A percentile compares a stretch with the other conserved stretches of the same genome.
phyloP scores from a whole-genome alignment of 2,113 vertebrate species.

The Natator depressus region DNA sequence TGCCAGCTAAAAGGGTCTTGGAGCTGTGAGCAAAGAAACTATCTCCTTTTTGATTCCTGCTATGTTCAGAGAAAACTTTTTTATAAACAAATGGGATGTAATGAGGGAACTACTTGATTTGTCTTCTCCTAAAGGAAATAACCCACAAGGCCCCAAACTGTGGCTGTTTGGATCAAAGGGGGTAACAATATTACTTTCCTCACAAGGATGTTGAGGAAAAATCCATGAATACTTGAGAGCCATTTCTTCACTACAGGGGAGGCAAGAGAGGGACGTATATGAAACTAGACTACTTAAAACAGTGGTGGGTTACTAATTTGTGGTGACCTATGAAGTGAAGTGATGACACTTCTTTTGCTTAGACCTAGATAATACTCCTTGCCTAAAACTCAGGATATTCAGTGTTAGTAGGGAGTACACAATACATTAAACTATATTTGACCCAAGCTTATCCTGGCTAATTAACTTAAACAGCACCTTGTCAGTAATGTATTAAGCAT shows the following conservation, averaged over 20 bases:
- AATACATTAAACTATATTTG: neutral
- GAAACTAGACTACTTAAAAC: neutral
- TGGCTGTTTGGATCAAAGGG: too few relatives aligned
- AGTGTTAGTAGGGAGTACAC: neutral
- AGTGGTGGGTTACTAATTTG: neutral
- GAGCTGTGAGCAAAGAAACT: too few relatives aligned
- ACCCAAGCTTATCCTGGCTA: neutral
- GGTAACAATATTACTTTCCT: neutral
- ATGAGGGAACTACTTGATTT: too few relatives aligned
- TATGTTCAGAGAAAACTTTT: too few relatives aligned
- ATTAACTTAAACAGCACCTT: constrained; percentile 38
- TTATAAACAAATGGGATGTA: too few relatives aligned
- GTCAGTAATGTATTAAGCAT: neutral
- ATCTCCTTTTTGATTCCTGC: too few relatives aligned
- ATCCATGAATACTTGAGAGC: neutral
- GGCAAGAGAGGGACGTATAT: neutral
- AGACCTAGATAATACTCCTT: neutral
- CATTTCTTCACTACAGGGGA: neutral
- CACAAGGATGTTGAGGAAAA: neutral
- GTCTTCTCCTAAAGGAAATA: too few relatives aligned
- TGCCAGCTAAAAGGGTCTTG: too few relatives aligned
- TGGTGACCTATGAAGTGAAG: neutral
- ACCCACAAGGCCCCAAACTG: too few relatives aligned
- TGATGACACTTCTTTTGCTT: neutral
- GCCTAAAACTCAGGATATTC: neutral